Evolutionary conservation across 2,888 invertebrate species (phyloP), one percentile per base, ranked within the genome.

Genomic region (Oeneis ivallda): DNA sequence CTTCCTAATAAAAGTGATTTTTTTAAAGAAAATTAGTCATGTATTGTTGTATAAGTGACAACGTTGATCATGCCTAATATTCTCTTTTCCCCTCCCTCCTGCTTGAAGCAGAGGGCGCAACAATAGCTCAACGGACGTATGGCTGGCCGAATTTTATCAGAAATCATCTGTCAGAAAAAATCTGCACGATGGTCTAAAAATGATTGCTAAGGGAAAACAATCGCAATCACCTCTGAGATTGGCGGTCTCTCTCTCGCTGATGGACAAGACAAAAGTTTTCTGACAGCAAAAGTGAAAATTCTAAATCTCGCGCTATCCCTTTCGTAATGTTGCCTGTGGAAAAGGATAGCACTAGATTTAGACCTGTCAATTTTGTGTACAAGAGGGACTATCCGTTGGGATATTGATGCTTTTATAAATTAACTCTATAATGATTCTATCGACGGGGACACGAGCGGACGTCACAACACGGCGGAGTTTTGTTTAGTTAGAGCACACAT

Each of bases 381-480:
- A 26, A 4, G 2, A 26, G 26, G 26, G 26, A 26, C 19, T 4
- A 9, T 13, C n/a, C 32, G 53, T 39, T 37, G 11, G 34, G 6
- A 13, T 32, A 52, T 32, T 34, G 32, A 32, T 0, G n/a, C n/a
- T 34, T 15, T 9, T 37, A 34, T 53, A 34, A 37, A 15, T 15
- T 13, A 41, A 54, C 54, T 37, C 37, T 56, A 11, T 1, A 6
- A 7, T 39, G 39, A 43, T 45, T 7, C 67, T 68, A 50, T 75
- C 68, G 73, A 75, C 82, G 80, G 76, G 76, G 77, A 88, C 87
- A 89, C 86, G 82, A 85, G 84, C 90, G 87, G 85, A 92, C 91
- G 89, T 86, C 91, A 92, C 91, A 89, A 89, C 86, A 90, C 80
- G 85, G 85, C 82, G 79, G 79, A 76, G 72, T 72, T 62, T 57